Percentiles rank a stretch among this genome's conserved stretches.
These are phyloP conservation scores for Leptinotarsa haldemani DNA, from an alignment of 2,888 invertebrate species.

Conservation along the genomic window DNA sequence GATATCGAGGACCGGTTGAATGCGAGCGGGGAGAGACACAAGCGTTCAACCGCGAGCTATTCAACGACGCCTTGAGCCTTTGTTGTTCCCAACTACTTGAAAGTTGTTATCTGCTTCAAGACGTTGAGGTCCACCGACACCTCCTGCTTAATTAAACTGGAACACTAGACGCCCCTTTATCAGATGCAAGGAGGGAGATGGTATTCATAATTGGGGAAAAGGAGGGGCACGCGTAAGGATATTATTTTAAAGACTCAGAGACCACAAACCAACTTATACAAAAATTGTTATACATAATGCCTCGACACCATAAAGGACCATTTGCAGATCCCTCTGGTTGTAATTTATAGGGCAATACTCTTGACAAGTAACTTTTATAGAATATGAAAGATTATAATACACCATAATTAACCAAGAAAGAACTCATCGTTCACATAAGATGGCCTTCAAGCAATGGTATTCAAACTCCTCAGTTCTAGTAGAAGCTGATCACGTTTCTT, in stretches of 20 bases:
- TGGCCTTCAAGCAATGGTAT: too few species aligned
- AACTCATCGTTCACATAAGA: too few species aligned
- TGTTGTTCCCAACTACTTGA: slow-evolving; percentile 51
- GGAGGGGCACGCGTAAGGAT: neutral
- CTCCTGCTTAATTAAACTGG: slow-evolving; percentile 56
- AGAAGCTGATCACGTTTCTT: neutral
- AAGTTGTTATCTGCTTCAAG: slow-evolving; percentile 56
- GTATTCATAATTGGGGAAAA: neutral
- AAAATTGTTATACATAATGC: too few species aligned
- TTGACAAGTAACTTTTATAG: too few species aligned
- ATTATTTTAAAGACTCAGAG: too few species aligned
- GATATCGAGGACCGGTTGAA: slow-evolving; percentile 50
- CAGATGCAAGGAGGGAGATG: slow-evolving; percentile 10
- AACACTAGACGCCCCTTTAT: slow-evolving; percentile 22
- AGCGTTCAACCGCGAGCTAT: slow-evolving; percentile 56
- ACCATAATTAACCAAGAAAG: too few species aligned
- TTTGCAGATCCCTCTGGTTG: too few species aligned
- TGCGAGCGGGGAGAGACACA: slow-evolving; percentile 38
- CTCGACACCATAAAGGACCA: too few species aligned
- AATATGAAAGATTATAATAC: too few species aligned
- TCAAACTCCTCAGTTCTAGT: too few species aligned
- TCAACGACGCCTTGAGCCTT: slow-evolving; percentile 48
- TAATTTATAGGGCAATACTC: too few species aligned
- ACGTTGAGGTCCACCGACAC: slow-evolving; percentile 56
- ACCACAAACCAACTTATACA: too few species aligned